These are phyloP conservation scores for Poeciliopsis turneri DNA, from an alignment of 2,797 vertebrate species.

Conservation along the genomic window DNA sequence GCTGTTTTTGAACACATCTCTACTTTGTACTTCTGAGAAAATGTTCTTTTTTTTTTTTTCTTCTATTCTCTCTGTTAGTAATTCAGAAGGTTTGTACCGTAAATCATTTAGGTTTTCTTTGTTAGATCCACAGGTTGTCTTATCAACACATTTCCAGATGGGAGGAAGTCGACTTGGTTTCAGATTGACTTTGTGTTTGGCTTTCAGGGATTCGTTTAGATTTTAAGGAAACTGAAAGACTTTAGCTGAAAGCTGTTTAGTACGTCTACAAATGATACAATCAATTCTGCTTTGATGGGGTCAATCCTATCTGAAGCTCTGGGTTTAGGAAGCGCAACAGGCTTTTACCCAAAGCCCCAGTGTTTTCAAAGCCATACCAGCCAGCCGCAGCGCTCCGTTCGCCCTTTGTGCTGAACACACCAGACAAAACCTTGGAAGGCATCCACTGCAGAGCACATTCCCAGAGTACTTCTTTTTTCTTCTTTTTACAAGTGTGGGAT, in stretches of 20 bases:
- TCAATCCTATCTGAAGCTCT: slow-evolving; percentile 70
- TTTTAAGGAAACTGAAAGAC: slow-evolving; percentile 61
- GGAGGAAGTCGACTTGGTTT: slow-evolving; percentile 47
- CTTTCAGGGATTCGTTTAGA: slow-evolving; percentile 69
- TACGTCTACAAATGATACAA: slow-evolving; percentile 70
- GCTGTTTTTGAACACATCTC: slow-evolving; percentile 58
- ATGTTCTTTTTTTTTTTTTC: background rate
- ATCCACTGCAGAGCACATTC: slow-evolving; percentile 80
- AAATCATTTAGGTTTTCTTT: slow-evolving; percentile 46
- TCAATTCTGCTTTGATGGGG: slow-evolving; percentile 73
- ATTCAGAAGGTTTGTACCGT: slow-evolving; percentile 40
- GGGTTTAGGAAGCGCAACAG: slow-evolving; percentile 75
- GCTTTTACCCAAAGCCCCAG: slow-evolving; percentile 67
- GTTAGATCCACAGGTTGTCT: slow-evolving; percentile 50
- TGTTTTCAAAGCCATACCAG: slow-evolving; percentile 79
- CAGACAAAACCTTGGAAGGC: slow-evolving; percentile 81
- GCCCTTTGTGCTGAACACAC: slow-evolving; percentile 78
- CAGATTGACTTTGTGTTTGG: slow-evolving; percentile 65
- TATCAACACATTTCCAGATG: slow-evolving; percentile 68
- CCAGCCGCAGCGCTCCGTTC: slow-evolving; percentile 74
- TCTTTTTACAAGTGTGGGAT: slow-evolving; percentile 79
- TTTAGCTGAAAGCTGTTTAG: slow-evolving; percentile 63
- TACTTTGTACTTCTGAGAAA: slow-evolving; percentile 42
- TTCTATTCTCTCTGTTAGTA: slow-evolving; percentile 15
- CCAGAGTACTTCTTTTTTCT: slow-evolving; percentile 73